Evolutionary conservation across 53 echinoderm and acorn worm species (phyloP), one percentile per base, ranked within the genome.

Genomic region (Actinopyga echinites): DNA sequence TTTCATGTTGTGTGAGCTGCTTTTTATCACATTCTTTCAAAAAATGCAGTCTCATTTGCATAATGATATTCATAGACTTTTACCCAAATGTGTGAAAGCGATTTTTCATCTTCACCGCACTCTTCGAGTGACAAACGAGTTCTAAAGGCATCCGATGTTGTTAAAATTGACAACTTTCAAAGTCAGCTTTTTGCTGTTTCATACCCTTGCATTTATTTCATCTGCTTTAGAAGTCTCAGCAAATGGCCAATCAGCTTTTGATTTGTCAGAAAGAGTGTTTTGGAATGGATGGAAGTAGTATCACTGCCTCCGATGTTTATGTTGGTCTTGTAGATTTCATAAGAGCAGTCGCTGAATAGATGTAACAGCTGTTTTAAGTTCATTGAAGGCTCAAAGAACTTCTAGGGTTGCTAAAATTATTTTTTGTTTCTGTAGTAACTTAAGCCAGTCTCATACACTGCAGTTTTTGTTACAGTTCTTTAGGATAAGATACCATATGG

Each of bases 21-120:
- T 38, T 23, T 44, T 71, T 71, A 8, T 43, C 71, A 71, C n/a
- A 71, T 40, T 40, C 71, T 71, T 36, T 71, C 77, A 77, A 19
- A 49, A 49, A 49, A 49, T 31, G 49, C 8, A 56, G 77, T 54
- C 19, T 77, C 54, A 77, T 77, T 56, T 77, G 56, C 77, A 77
- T 77, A 77, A 77, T 55, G 28, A 77, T 77, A 77, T 77, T 77
- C 77, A 77, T 77, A 77, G 77, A 77, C 77, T 77, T 77, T 56
- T 77, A 55, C 53, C 77, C 31, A 53, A 56, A 56, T 53, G 54
- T 53, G 53, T 53, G 53, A 56, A 77, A 77, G 77, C 77, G 54
- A 77, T 77, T 77, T 77, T 56, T 77, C 56, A 56, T 77, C 77
- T 77, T 15, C 31, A 54, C 77, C 31, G 56, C 77, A 20, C 54